Evolutionary conservation across 2,113 vertebrate genomes (phyloP), one percentile per base, ranked within the genome.

Genomic region (Amia ocellicauda): DNA sequence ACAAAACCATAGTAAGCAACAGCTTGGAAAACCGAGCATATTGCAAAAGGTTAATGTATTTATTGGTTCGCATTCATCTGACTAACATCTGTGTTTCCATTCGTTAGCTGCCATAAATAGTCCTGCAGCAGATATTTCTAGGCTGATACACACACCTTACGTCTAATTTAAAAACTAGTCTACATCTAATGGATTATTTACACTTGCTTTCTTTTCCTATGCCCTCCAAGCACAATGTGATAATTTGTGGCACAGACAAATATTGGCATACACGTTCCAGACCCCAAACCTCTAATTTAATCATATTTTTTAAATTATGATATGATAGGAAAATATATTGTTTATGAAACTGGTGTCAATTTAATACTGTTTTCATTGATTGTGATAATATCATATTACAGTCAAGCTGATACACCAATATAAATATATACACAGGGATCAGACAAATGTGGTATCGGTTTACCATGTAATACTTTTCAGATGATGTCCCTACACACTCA

Each of bases 1-100:
- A 1, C 19, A 36, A 69, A 63, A 56, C 5, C 40, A 22, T 58
- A 68, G 71, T 69, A 24, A 52, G 49, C 41, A 64, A 52, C 63
- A 68, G 58, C 62, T 68, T n/a, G 22, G 55, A 75, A 60, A 45
- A 68, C 63, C 66, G 67, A 64, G 54, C 63, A 69, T 62, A 51
- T 75, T 75, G 70, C 61, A 27, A 80, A 82, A 80, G 78, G 79
- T 78, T 80, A 84, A 80, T 75, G 69, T 58, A 74, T 78, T 78
- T 78, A 75, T 77, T 75, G 58, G 22, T 73, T 77, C 69, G 60
- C 41, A 54, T 74, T 14, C 17, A 49, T 50, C n/a, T 62, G 19
- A 62, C 26, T 28, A 62, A 51, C 24, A 51, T 4, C 52, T 64
- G 52, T 28, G 40, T 19, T 9, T 57, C 41, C 54, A 17, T 27